phyloP scores from a whole-genome alignment of 2,888 invertebrate genomes.

The Apomyelois bistriatella region DNA sequence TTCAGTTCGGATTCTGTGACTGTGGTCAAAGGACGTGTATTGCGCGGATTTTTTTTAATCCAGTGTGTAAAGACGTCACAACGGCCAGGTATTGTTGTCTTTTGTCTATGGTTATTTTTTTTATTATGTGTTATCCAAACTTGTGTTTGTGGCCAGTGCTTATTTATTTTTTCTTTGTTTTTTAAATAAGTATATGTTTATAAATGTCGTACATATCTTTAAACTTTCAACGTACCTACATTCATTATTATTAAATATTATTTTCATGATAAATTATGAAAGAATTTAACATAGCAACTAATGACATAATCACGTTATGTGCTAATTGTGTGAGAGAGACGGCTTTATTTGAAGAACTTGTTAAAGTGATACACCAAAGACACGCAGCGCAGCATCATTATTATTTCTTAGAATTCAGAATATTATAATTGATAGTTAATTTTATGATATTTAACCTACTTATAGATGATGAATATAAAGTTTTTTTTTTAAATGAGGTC shows the following conservation, averaged over 20 bases:
- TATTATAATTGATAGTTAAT: neutral
- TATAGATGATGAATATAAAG: too few species aligned
- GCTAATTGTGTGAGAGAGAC: neutral
- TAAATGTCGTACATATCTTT: too few species aligned
- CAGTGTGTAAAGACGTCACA: slow-evolving; percentile 17
- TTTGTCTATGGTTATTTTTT: slow-evolving; percentile 1
- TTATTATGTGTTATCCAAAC: neutral
- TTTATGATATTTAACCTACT: neutral
- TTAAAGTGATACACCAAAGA: neutral
- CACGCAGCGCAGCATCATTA: neutral
- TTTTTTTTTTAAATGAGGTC: too few species aligned
- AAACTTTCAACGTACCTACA: too few species aligned
- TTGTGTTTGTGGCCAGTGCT: neutral
- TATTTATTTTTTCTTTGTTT: neutral
- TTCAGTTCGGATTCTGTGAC: slow-evolving; percentile 63
- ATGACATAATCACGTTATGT: neutral
- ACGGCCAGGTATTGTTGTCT: slow-evolving; percentile 19
- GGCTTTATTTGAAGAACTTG: neutral
- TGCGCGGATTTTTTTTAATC: slow-evolving; percentile 22
- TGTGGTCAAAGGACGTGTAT: slow-evolving; percentile 59
- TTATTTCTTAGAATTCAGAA: neutral
- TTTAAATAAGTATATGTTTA: neutral
- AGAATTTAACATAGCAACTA: neutral
- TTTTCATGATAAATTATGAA: neutral
- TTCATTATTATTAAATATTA: too few species aligned